Conservation (phyloP, 2,888 invertebrate species). For the Anarsia innoxiella region DNA sequence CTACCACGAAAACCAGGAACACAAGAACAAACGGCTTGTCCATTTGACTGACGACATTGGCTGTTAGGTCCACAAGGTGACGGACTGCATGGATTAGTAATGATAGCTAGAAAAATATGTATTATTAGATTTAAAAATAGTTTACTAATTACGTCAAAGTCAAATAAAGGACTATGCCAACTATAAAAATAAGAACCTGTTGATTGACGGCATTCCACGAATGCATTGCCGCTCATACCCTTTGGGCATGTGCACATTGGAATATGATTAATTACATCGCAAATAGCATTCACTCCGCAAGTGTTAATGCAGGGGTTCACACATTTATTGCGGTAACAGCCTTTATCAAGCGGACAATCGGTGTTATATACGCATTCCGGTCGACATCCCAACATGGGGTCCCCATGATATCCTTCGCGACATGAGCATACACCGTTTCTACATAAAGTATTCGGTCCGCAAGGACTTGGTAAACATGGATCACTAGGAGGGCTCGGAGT, state of each 20-base stretch:
- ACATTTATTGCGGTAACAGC: constrained; percentile 81
- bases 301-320: constrained; percentile 82
- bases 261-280: constrained; percentile 82
- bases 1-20: constrained; percentile 81
- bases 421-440: constrained; percentile 77
- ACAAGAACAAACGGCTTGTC: constrained; percentile 83
- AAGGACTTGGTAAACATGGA: constrained; percentile 78
- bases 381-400: constrained; percentile 80
- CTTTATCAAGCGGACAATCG: constrained; percentile 78
- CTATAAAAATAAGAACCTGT: constrained; percentile 55
- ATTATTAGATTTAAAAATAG: background rate
- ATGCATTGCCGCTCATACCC: constrained; percentile 80
- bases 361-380: constrained; percentile 82
- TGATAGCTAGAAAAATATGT: constrained; percentile 3
- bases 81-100: constrained; percentile 83
- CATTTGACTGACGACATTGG: constrained; percentile 81
- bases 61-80: constrained; percentile 88
- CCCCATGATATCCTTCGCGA: constrained; percentile 76
- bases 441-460: constrained; percentile 78
- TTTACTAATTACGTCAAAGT: too few species aligned
- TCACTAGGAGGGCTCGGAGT: constrained; percentile 29
- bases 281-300: constrained; percentile 81
- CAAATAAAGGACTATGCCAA: too few species aligned
- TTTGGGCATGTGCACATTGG: constrained; percentile 82
- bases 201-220: constrained; percentile 72